phyloP scores from a whole-genome alignment of 2,113 vertebrate genomes.

The Pampusana beccarii region DNA sequence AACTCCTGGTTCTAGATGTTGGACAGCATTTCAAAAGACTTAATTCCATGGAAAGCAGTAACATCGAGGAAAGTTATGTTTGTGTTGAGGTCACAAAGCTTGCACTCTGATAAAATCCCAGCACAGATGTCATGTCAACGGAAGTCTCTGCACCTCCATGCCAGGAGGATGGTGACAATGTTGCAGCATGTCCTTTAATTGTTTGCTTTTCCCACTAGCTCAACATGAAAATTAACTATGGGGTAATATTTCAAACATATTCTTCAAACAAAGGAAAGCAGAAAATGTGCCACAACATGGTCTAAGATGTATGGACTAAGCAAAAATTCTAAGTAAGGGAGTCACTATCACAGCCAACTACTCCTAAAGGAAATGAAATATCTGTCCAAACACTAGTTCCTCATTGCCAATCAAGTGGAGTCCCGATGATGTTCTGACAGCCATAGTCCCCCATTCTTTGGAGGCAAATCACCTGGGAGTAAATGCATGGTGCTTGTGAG shows the following conservation, averaged over 20 bases:
- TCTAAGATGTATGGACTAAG: not conserved
- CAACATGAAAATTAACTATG: not conserved
- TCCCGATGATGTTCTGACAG: not conserved
- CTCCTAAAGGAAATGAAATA: not conserved
- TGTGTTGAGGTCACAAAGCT: not conserved
- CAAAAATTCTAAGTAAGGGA: not conserved
- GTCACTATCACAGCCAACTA: not conserved
- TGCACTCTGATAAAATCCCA: not conserved
- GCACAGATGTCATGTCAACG: not conserved
- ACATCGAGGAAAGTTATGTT: not conserved
- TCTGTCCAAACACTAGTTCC: not conserved
- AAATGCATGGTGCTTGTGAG: fast-evolving
- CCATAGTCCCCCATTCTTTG: not conserved
- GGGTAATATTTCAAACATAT: not conserved
- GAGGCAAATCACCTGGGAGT: not conserved
- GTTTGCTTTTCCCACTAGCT: not conserved
- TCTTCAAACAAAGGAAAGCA: not conserved
- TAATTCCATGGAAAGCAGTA: not conserved
- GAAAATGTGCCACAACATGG: not conserved
- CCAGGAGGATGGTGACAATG: not conserved
- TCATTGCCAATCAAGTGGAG: not conserved
- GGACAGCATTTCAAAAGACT: not conserved
- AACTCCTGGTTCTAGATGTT: not conserved
- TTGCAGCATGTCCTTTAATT: not conserved
- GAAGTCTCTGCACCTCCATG: not conserved